Evolutionary conservation across 2,888 invertebrate species (phyloP).

Genomic region (Pterostichus madidus): DNA sequence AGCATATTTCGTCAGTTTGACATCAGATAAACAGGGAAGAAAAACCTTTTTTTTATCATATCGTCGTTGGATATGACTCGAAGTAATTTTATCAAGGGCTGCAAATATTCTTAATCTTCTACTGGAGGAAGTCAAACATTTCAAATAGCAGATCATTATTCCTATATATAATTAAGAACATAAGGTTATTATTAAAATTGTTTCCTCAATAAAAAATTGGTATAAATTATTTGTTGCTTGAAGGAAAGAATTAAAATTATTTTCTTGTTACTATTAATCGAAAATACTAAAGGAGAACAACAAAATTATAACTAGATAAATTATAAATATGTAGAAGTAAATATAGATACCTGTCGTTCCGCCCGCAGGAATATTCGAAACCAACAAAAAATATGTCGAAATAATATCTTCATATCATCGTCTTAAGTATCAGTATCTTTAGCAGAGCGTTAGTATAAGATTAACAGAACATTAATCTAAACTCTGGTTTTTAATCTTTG

Average conservation of each 20-base stretch:
- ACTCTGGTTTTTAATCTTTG: slow-evolving; percentile 11
- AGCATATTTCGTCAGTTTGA: no score
- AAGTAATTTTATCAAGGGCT: no score
- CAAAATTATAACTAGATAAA: background rate
- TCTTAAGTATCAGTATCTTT: slow-evolving; percentile 31
- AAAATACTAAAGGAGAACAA: background rate
- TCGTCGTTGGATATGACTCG: no score
- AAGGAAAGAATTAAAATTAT: background rate
- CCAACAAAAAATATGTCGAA: slow-evolving; percentile 28
- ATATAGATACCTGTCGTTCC: slow-evolving; percentile 2
- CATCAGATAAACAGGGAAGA: no score
- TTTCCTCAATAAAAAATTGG: no score
- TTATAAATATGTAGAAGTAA: background rate
- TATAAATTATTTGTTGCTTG: background rate
- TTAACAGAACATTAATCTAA: slow-evolving; percentile 35
- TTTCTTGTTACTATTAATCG: background rate
- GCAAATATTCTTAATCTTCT: no score
- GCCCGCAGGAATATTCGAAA: slow-evolving; percentile 7
- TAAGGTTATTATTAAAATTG: no score
- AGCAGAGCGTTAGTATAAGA: slow-evolving; percentile 24
- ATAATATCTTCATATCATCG: slow-evolving; percentile 48
- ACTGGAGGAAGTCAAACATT: no score
- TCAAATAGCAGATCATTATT: no score
- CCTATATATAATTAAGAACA: no score
- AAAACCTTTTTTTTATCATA: no score